phyloP scores from a whole-genome alignment of 2,888 invertebrate species.

The Chaetogeoica ovagalla region DNA sequence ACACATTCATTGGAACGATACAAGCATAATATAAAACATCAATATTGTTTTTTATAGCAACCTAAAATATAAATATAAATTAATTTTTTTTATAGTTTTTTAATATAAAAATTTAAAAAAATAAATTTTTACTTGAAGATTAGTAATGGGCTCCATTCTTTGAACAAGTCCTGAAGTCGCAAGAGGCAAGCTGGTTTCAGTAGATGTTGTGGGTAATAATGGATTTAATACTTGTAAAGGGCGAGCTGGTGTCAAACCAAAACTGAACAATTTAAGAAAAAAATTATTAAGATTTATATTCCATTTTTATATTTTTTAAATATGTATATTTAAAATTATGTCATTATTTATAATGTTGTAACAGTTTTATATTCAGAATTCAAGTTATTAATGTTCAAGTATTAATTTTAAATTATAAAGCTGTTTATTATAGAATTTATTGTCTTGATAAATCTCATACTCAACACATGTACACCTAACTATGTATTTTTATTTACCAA shows the following conservation, averaged over 20 bases:
- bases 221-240: slow-evolving; percentile 78
- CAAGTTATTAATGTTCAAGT: too few relatives aligned
- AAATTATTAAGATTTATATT: not conserved
- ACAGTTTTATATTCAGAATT: too few relatives aligned
- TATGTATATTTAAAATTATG: too few relatives aligned
- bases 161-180: slow-evolving; percentile 88
- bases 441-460: not conserved
- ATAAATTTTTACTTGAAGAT: slow-evolving; percentile 72
- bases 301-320: slow-evolving; percentile 3
- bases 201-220: slow-evolving; percentile 76
- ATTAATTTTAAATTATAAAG: too few relatives aligned
- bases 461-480: too few relatives aligned
- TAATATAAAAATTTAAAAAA: slow-evolving; percentile 5
- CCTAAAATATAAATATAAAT: slow-evolving; percentile 62
- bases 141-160: slow-evolving; percentile 96
- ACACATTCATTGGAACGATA: slow-evolving; percentile 86
- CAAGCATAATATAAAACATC: slow-evolving; percentile 98
- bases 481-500: too few relatives aligned
- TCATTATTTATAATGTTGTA: too few relatives aligned
- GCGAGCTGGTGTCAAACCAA: slow-evolving; percentile 86
- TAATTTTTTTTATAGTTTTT: not conserved
- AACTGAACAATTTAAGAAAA: slow-evolving; percentile 65
- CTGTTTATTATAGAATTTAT: not conserved
- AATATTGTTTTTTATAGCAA: slow-evolving; percentile 97
- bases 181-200: slow-evolving; percentile 77